phyloP scores from a whole-genome alignment of 1,140 invertebrate genomes.

The Drosophila bocki region DNA sequence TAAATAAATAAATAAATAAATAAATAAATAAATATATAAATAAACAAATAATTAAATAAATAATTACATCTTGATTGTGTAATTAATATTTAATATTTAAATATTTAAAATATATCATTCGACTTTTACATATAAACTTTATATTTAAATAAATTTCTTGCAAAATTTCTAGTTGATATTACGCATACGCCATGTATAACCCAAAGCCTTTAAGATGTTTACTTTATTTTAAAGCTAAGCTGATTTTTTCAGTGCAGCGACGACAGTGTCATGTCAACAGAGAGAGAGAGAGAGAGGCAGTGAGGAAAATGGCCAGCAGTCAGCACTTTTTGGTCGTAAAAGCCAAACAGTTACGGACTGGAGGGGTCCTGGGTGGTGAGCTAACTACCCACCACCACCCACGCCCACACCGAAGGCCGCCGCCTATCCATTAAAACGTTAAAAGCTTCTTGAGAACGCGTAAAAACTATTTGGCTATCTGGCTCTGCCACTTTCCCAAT shows the following conservation, averaged over 20 bases:
- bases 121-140: no score
- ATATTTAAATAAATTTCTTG: neutral
- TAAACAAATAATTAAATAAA: neutral
- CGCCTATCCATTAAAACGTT: slow-evolving; percentile 79
- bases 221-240: neutral
- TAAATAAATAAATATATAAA: neutral
- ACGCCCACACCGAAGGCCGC: slow-evolving; percentile 28
- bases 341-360: slow-evolving; percentile 18
- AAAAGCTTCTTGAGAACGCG: slow-evolving; percentile 80
- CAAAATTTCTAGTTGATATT: neutral
- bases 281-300: slow-evolving; percentile 1
- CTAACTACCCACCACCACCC: slow-evolving; percentile 2
- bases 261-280: slow-evolving; percentile 75
- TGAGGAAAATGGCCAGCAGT: slow-evolving; percentile 67
- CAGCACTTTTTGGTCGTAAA: slow-evolving; percentile 80
- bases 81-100: no score
- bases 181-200: neutral
- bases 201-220: no score
- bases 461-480: slow-evolving; percentile 72
- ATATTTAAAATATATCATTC: neutral
- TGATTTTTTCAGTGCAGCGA: slow-evolving; percentile 10
- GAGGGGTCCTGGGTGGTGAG: neutral
- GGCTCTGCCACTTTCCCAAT: slow-evolving; percentile 28
- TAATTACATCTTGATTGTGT: no score
- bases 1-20: neutral